Percentiles rank a stretch among this genome's conserved stretches.
These are phyloP conservation scores for Xestia c-nigrum DNA, from an alignment of 2,888 invertebrate species.

Conservation along the genomic window DNA sequence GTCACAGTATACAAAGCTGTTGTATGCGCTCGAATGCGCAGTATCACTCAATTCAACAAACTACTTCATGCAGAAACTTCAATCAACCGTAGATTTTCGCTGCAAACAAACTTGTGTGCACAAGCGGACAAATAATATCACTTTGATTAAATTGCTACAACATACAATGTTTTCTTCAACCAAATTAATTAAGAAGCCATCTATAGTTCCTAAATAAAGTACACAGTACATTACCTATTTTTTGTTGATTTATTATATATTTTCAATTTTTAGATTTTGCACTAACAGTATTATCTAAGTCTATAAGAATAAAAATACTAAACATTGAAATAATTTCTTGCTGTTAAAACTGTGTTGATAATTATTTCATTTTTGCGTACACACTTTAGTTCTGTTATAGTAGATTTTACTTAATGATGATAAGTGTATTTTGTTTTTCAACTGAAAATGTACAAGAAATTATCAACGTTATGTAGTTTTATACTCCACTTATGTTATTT, in stretches of 20 bases:
- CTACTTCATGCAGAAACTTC: not conserved
- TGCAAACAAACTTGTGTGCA: not conserved
- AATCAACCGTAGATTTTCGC: not conserved
- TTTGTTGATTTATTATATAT: constrained; percentile 7
- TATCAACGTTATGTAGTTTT: constrained; percentile 11
- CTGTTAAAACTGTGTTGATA: constrained; percentile 2
- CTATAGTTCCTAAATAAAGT: constrained; percentile 49
- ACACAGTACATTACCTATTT: constrained; percentile 30
- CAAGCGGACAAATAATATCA: not conserved
- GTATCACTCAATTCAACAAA: not conserved
- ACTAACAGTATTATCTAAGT: constrained; percentile 61
- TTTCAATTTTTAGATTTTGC: constrained; percentile 30
- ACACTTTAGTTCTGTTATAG: constrained; percentile 1
- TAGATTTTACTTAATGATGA: constrained; percentile 5
- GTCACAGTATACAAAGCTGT: too few relatives aligned
- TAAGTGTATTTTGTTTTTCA: constrained; percentile 13
- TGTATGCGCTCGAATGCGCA: not conserved
- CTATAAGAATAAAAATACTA: constrained; percentile 14
- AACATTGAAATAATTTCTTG: not conserved
- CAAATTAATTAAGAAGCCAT: not conserved
- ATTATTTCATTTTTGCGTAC: not conserved
- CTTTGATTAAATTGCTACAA: not conserved
- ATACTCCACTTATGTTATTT: not conserved
- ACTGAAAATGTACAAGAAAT: not conserved
- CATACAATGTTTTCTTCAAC: not conserved